Percentiles rank a stretch among this genome's conserved stretches.
phyloP scores from a whole-genome alignment of 2,797 vertebrate genomes.

The Hipposideros larvatus region DNA sequence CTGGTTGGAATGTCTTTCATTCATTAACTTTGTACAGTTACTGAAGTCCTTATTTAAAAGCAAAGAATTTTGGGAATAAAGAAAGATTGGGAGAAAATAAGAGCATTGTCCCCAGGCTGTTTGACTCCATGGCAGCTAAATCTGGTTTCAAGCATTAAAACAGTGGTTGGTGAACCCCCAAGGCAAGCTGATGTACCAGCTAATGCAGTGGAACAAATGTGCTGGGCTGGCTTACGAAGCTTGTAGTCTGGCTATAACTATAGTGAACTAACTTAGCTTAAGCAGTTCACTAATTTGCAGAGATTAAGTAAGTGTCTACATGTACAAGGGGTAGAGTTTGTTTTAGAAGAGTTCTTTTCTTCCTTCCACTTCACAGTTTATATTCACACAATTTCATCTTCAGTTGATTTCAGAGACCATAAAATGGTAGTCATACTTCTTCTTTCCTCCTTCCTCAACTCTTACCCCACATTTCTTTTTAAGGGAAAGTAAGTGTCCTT shows the following conservation, averaged over 20 bases:
- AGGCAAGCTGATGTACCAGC: not conserved
- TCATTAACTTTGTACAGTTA: constrained; percentile 18
- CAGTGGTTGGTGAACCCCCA: not conserved
- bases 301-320: not conserved
- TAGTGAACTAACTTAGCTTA: not conserved
- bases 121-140: not conserved
- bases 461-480: not conserved
- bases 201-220: not conserved
- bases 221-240: not conserved
- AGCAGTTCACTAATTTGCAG: not conserved
- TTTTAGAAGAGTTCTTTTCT: not conserved
- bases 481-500: not conserved
- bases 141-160: not conserved
- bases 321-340: not conserved
- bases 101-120: not conserved
- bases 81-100: not conserved
- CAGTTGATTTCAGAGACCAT: not conserved
- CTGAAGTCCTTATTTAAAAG: not conserved
- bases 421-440: not conserved
- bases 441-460: not conserved
- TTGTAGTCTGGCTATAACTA: not conserved
- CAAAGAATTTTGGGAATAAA: not conserved
- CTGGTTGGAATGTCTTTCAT: not conserved
- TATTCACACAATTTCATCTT: not conserved
- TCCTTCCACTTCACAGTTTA: not conserved